phyloP scores from a whole-genome alignment of 2,797 vertebrate species.

The Rhynchotus rufescens region DNA sequence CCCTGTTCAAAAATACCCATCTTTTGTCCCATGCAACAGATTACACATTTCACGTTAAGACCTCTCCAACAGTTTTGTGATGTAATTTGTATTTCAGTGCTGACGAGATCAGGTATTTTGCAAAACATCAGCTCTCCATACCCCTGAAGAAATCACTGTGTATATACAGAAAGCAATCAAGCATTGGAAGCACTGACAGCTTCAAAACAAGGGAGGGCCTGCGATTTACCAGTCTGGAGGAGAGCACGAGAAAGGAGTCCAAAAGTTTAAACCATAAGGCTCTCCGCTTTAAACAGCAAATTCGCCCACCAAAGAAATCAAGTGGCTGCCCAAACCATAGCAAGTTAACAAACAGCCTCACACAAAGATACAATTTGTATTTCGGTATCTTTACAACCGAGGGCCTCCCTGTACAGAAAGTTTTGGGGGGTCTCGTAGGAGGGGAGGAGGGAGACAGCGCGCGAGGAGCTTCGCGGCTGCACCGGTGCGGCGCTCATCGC shows the following conservation, averaged over 20 bases:
- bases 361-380: neutral
- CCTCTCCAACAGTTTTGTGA: neutral
- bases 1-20: neutral
- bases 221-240: neutral
- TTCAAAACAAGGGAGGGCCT: neutral
- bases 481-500: neutral
- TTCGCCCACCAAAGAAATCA: neutral
- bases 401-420: neutral
- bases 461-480: neutral
- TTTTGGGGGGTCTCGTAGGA: neutral
- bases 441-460: neutral
- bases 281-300: slow-evolving; percentile 2
- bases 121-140: neutral
- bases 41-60: neutral
- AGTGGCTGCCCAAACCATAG: neutral
- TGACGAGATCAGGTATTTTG: neutral
- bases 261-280: neutral
- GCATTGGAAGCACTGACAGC: neutral
- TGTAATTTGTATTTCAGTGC: neutral
- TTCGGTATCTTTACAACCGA: neutral
- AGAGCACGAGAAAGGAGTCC: neutral
- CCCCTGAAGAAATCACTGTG: neutral
- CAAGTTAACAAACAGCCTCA: neutral
- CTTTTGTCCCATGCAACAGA: neutral
- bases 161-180: neutral